Evolutionary conservation across 1,140 invertebrate genomes (phyloP).

Genomic region (Pogonomyrmex californicus): DNA sequence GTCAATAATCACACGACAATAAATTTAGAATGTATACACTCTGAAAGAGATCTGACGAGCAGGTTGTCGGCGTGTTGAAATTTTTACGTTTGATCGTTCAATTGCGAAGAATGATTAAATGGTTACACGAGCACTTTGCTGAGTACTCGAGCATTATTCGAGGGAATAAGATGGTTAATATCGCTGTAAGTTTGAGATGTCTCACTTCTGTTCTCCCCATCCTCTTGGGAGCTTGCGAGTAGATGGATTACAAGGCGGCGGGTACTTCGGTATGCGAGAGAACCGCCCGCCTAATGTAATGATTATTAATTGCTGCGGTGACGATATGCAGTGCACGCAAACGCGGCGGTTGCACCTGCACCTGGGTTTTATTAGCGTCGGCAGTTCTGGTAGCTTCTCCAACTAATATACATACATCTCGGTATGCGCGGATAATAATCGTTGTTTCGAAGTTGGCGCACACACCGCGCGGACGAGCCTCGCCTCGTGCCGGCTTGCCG

Average conservation of each 20-base stretch:
- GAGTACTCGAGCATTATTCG: background rate
- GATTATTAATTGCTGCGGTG: constrained; percentile 75
- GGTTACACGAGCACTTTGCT: background rate
- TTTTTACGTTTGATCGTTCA: background rate
- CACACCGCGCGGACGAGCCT: constrained; percentile 37
- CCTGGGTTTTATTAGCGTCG: constrained; percentile 72
- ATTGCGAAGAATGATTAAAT: background rate
- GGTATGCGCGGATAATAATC: constrained; percentile 74
- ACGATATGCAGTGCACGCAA: constrained; percentile 69
- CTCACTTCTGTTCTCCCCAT: constrained; percentile 37
- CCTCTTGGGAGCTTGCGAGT: constrained; percentile 57
- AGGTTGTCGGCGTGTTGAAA: no score
- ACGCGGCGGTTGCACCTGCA: constrained; percentile 66
- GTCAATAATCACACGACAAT: background rate
- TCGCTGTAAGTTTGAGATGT: constrained; percentile 32
- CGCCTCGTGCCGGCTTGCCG: constrained; percentile 58
- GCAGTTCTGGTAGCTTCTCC: constrained; percentile 68
- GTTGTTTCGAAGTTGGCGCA: constrained; percentile 73
- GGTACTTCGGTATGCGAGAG: constrained; percentile 66
- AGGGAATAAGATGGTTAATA: constrained; percentile 38
- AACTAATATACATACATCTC: constrained; percentile 77
- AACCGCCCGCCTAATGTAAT: constrained; percentile 68
- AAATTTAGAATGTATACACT: background rate
- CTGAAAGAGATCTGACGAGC: no score
- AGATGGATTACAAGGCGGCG: constrained; percentile 70